Evolutionary conservation across 2,797 vertebrate genomes (phyloP).

Genomic region (Mareca penelope): DNA sequence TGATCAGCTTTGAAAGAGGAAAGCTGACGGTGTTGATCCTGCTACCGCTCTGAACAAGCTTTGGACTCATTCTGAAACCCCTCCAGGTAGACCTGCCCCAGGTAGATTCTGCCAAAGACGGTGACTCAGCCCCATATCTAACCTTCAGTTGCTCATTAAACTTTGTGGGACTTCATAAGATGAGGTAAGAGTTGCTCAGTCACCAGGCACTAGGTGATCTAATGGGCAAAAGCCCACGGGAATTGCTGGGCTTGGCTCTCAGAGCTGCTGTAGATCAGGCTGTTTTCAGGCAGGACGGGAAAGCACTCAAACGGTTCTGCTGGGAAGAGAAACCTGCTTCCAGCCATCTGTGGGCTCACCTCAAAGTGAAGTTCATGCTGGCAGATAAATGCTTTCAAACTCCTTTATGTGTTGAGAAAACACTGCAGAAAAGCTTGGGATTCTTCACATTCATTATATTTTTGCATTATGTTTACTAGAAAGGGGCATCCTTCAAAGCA

Average conservation of each 20-base stretch:
- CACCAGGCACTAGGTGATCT: neutral
- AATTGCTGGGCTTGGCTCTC: neutral
- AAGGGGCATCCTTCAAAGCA: neutral
- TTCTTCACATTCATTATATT: neutral
- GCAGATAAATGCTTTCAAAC: neutral
- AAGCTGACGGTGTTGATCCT: neutral
- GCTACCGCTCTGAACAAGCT: neutral
- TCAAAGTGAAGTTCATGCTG: neutral
- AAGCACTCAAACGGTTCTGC: neutral
- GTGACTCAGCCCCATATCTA: neutral
- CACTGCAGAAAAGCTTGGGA: neutral
- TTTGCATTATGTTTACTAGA: neutral
- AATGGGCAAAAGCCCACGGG: neutral
- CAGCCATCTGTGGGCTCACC: neutral
- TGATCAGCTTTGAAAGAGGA: slow-evolving; percentile 9
- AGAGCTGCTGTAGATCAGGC: rapidly evolving
- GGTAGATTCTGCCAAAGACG: neutral
- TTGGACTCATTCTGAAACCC: slow-evolving; percentile 37
- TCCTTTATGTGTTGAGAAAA: neutral
- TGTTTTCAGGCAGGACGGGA: neutral
- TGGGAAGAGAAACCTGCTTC: neutral
- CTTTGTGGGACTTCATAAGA: rapidly evolving
- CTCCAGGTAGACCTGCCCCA: neutral
- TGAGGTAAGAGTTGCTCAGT: neutral
- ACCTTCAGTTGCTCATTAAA: neutral